A percentile compares a stretch with the other conserved stretches of the same genome.
Conservation (phyloP, 2,888 invertebrate genomes). For the Pterostichus niger region DNA sequence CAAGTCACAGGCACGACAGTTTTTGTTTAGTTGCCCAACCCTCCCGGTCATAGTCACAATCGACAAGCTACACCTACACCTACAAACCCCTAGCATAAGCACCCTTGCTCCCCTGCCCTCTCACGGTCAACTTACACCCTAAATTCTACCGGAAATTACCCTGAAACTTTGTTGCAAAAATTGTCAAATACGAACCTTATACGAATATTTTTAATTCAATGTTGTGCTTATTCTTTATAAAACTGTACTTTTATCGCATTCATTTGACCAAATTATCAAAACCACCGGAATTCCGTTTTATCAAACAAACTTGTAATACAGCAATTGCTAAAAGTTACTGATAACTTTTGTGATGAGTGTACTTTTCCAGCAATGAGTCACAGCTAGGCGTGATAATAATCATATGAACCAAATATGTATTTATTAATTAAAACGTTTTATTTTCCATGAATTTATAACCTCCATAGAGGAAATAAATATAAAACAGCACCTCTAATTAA, state of each 20-base stretch:
- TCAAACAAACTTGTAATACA: slow-evolving; percentile 13
- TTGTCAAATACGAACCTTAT: slow-evolving; percentile 31
- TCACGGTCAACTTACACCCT: slow-evolving; percentile 53
- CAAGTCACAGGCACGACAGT: background rate
- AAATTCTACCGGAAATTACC: slow-evolving; percentile 39
- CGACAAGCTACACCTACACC: slow-evolving; percentile 47
- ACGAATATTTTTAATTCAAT: slow-evolving; percentile 3
- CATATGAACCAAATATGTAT: slow-evolving; percentile 11
- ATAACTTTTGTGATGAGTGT: slow-evolving; percentile 58
- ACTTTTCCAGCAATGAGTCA: slow-evolving; percentile 63
- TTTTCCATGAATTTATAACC: slow-evolving; percentile 14
- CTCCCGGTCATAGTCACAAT: slow-evolving; percentile 2
- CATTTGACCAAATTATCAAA: slow-evolving; percentile 19
- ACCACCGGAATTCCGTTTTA: slow-evolving; percentile 43
- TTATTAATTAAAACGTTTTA: slow-evolving; percentile 29
- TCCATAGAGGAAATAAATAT: slow-evolving; percentile 1
- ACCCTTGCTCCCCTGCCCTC: slow-evolving; percentile 37
- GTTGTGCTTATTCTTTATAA: slow-evolving; percentile 8
- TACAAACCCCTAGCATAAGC: slow-evolving; percentile 35
- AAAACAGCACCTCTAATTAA: background rate
- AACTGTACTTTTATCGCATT: background rate
- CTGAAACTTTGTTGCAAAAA: slow-evolving; percentile 36
- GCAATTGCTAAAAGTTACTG: slow-evolving; percentile 16
- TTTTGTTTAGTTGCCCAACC: slow-evolving; percentile 49
- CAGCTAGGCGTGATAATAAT: slow-evolving; percentile 55